These are phyloP conservation scores for Unio delphinus DNA, from an alignment of 2,888 invertebrate genomes.

Conservation along the genomic window DNA sequence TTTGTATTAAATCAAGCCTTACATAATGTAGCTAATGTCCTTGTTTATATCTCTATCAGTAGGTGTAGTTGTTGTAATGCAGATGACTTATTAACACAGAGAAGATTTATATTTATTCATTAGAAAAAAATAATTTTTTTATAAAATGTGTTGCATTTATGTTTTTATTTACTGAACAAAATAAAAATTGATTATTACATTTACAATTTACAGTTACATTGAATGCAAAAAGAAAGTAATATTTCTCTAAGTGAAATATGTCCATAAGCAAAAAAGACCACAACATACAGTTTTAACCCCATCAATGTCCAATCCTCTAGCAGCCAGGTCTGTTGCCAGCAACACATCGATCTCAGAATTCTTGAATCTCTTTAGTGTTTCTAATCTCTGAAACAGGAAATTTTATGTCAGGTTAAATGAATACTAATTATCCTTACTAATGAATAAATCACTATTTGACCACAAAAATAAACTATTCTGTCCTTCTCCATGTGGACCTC, in stretches of 20 bases:
- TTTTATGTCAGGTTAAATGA: background rate
- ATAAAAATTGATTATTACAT: background rate
- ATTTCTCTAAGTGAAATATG: background rate
- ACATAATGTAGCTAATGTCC: too few relatives aligned
- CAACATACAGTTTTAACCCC: conserved; percentile 88
- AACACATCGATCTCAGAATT: conserved; percentile 81
- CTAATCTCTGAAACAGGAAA: conserved; percentile 79
- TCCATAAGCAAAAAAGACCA: background rate
- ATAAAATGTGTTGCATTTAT: background rate
- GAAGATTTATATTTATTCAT: background rate
- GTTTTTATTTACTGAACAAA: too few relatives aligned
- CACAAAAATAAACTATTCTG: too few relatives aligned
- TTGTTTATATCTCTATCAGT: too few relatives aligned
- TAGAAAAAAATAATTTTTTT: background rate
- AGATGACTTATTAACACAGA: too few relatives aligned
- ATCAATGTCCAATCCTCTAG: conserved; percentile 95
- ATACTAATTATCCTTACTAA: background rate
- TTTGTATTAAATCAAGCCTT: too few relatives aligned
- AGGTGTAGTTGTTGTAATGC: too few relatives aligned
- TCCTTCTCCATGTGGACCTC: too few relatives aligned
- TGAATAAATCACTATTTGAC: too few relatives aligned
- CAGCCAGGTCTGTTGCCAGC: conserved; percentile 95
- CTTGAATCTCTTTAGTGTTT: conserved; percentile 89
- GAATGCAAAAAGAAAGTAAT: background rate
- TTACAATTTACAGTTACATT: background rate